Evolutionary conservation across 1,140 invertebrate genomes (phyloP).

Genomic region (Archivesica marissinica): DNA sequence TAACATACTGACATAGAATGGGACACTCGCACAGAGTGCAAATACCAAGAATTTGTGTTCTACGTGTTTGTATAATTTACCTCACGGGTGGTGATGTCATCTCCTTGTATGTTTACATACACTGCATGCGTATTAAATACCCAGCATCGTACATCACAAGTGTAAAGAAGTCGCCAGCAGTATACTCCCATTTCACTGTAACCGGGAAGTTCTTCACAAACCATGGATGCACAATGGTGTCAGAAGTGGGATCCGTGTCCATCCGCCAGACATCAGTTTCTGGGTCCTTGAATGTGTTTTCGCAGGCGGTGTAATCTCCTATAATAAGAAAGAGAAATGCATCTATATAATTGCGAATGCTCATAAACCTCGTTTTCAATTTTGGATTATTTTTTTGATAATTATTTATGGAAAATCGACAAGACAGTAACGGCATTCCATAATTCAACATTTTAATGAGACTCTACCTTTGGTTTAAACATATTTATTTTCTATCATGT

Average conservation of each 20-base stretch:
- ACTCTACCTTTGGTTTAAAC: too few species aligned
- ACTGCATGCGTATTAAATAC: slow-evolving; percentile 56
- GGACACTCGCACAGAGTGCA: too few species aligned
- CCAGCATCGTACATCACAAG: slow-evolving; percentile 66
- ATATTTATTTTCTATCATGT: too few species aligned
- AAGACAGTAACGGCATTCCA: too few species aligned
- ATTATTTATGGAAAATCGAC: too few species aligned
- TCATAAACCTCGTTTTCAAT: too few species aligned
- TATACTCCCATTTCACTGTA: slow-evolving; percentile 27
- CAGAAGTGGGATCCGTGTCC: slow-evolving; percentile 61
- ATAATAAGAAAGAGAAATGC: slow-evolving; percentile 2
- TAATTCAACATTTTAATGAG: too few species aligned
- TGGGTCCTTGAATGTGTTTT: slow-evolving; percentile 32
- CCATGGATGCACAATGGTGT: slow-evolving; percentile 50
- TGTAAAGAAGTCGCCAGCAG: slow-evolving; percentile 45
- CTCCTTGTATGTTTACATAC: slow-evolving; percentile 64
- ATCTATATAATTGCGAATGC: too few species aligned
- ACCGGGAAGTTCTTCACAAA: slow-evolving; percentile 29
- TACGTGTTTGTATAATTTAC: too few species aligned
- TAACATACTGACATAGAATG: too few species aligned
- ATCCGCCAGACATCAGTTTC: slow-evolving; percentile 25
- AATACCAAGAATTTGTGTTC: too few species aligned
- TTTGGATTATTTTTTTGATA: too few species aligned
- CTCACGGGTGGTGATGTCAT: slow-evolving; percentile 54
- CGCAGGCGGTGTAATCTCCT: slow-evolving; percentile 66